These are phyloP conservation scores for Scolopax mira DNA, from an alignment of 2,113 vertebrate species.

Conservation along the genomic window DNA sequence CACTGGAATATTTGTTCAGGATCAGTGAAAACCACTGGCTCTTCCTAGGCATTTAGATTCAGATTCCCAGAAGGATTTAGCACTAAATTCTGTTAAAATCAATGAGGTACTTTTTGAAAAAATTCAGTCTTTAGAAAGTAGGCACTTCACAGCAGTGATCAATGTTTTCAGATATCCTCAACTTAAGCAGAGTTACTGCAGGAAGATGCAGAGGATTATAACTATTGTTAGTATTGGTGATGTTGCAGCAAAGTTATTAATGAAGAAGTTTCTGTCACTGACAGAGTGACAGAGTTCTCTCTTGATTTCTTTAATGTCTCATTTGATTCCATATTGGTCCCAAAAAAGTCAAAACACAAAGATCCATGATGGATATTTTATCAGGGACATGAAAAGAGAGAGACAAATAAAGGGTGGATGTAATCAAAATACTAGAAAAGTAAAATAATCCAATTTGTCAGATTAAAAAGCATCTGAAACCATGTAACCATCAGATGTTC, in stretches of 20 bases:
- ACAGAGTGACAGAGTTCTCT: not conserved
- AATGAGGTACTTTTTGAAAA: not conserved
- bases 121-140: not conserved
- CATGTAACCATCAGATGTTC: not conserved
- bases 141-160: not conserved
- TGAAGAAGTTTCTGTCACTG: not conserved
- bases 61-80: not conserved
- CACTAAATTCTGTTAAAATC: not conserved
- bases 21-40: not conserved
- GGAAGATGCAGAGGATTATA: not conserved
- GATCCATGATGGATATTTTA: not conserved
- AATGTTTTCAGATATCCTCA: not conserved
- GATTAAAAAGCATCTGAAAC: not conserved
- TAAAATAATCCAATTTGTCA: not conserved
- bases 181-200: not conserved
- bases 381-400: not conserved
- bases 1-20: not conserved
- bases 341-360: not conserved
- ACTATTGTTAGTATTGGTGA: fast-evolving
- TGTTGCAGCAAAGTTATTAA: not conserved
- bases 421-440: not conserved
- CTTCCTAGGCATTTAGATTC: not conserved
- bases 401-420: not conserved
- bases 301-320: not conserved
- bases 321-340: not conserved